Evolutionary conservation across 2,797 vertebrate genomes (phyloP), one percentile per base, ranked within the genome.

Genomic region (Rhinella marina): DNA sequence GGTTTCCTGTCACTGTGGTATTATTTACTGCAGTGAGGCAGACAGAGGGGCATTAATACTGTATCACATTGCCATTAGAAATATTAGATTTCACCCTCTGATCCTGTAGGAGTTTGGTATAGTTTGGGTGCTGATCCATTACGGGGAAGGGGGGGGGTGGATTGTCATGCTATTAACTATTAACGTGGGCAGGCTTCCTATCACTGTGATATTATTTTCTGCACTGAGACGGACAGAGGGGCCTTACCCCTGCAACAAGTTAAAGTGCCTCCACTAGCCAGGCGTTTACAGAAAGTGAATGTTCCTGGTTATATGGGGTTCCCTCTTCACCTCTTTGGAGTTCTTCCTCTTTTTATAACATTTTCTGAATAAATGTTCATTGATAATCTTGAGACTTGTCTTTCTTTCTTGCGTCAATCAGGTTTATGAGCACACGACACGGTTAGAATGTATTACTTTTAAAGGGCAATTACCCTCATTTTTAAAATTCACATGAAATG

Each of bases 221-320:
- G 80, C 80, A 82, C 86, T 91, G 90, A 64, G 64, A 70, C 91
- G 87, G 92, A 91, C 92, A 89, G 91, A 92, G 92, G 92, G 94
- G 92, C 93, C 91, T 93, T 93, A 92, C 93, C 93, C 93, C 93
- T 94, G 70, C 93, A 72, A 81, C 27, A 94, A 94, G 91, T 92
- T 93, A 90, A 90, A 92, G 92, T 90, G 92, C 90, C 91, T 84
- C 88, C 84, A 91, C 91, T 75, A 90, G 92, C 93, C 92, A 92
- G 90, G 92, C 91, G 91, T 92, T 94, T 94, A 95, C 90, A 93
- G 86, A 92, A 92, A 91, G 93, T 91, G 92, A 93, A 76, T 68
- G 62, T 70, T 61, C 56, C 86, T 70, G 84, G 84, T 76, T 64
- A 78, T 56, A 54, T 79, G 78, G 78, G 78, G 86, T 59, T 32